Conservation (phyloP, 2,113 vertebrate species). For the Plecotus auritus region DNA sequence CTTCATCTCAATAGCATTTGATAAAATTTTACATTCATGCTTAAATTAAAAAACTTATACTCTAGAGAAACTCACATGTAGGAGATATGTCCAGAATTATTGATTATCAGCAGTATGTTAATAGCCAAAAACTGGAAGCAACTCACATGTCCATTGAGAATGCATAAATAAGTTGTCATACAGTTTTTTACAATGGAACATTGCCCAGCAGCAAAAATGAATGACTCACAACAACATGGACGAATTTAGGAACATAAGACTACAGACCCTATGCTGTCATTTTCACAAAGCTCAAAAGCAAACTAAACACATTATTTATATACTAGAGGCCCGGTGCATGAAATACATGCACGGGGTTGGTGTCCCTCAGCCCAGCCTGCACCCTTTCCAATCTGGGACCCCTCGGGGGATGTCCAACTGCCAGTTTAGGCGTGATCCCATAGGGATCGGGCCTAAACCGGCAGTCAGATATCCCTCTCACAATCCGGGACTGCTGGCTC, state of each 20-base stretch:
- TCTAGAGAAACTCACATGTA: not conserved
- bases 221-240: not conserved
- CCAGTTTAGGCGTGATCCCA: no score
- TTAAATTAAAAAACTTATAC: not conserved
- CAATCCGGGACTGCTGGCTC: no score
- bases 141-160: not conserved
- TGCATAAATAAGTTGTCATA: not conserved
- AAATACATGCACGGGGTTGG: no score
- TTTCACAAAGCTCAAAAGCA: conserved; percentile 8
- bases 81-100: not conserved
- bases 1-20: not conserved
- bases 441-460: no score
- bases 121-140: not conserved
- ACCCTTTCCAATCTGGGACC: no score
- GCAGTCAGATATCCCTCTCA: no score
- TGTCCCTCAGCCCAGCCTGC: no score
- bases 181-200: not conserved
- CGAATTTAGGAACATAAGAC: not conserved
- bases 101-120: not conserved
- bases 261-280: not conserved
- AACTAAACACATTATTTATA: not conserved
- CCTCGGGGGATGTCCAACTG: no score
- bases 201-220: not conserved
- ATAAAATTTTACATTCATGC: not conserved
- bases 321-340: not conserved